Base-by-base conservation (phyloP, 2,797 vertebrate genomes). In the Leptodactylus fallax region DNA sequence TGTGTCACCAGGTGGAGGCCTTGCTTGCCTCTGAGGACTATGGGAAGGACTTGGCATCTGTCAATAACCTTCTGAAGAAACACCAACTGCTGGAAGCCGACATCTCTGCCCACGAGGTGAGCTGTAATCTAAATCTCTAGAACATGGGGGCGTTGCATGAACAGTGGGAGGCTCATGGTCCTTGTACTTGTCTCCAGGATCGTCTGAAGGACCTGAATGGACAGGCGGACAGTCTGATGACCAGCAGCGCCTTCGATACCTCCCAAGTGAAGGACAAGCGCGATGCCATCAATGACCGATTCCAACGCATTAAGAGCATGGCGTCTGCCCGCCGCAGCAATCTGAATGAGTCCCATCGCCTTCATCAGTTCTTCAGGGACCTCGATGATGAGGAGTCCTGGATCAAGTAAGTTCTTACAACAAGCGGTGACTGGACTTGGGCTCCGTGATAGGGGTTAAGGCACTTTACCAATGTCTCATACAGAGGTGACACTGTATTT, bases 361-460 rank as follows among this genome's bases (percentile, higher is more conserved):
- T 99, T 93, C 98, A 99, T 90, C 98, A 99, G 95, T 99, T 99
- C 93, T 99, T 99, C 94, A 96, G 98, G 12, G 98, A 99, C 91
- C 96, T 99, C 95, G 98, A 99, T 0, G 98, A 99, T 0, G 98
- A 99, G 87, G 98, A 99, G 91, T 99, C 98, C 61, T 99, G 98
- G 98, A 99, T 99, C 93, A 99, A 99, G 98, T 99, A 92, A 53
- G 97, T 92, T 21, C 47, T 61, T 14, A 17, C 14, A 58, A 17
- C 14, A 58, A 58, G 13, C 10, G 56, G 16, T 58, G 14, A 58
- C 56, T 58, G 14, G 14, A 6, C 56, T 58, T 58, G 14, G 0
- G 56, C 16, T 58, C 14, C 13, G 10, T 55, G 11, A 8, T 58
- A 6, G 10, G 60, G 10, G 60, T 23, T 2, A 8, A 61, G 60